A percentile compares a stretch with the other conserved stretches of the same genome.
These are phyloP conservation scores for Dusona sp. DNA, from an alignment of 2,888 invertebrate species.

Conservation along the genomic window DNA sequence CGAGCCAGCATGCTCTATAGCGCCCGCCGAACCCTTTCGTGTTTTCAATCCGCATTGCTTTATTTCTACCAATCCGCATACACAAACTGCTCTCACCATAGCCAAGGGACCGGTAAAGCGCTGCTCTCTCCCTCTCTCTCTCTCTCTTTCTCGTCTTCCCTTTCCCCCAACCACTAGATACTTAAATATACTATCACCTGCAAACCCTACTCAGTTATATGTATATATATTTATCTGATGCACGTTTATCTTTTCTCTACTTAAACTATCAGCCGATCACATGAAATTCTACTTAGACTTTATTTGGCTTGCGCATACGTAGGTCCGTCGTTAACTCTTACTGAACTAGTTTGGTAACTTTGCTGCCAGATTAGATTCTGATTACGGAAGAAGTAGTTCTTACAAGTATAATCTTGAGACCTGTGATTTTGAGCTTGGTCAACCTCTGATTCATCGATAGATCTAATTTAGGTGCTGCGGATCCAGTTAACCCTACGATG, in stretches of 20 bases:
- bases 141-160: slow-evolving; percentile 39
- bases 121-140: slow-evolving; percentile 53
- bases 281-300: slow-evolving; percentile 61
- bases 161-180: slow-evolving; percentile 36
- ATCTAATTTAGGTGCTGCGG: not conserved
- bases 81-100: slow-evolving; percentile 58
- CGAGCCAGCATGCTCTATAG: slow-evolving; percentile 57
- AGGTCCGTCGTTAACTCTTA: slow-evolving; percentile 17
- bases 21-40: slow-evolving; percentile 66
- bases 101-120: slow-evolving; percentile 64
- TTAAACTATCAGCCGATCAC: slow-evolving; percentile 65
- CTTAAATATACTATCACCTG: slow-evolving; percentile 51
- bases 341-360: slow-evolving; percentile 17
- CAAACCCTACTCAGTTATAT: slow-evolving; percentile 30
- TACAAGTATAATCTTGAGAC: not conserved
- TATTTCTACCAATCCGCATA: slow-evolving; percentile 68
- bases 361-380: slow-evolving; percentile 10
- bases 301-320: slow-evolving; percentile 33
- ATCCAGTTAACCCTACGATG: not conserved
- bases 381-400: slow-evolving; percentile 9
- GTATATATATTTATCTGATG: slow-evolving; percentile 21
- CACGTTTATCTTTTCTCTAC: slow-evolving; percentile 59
- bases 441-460: slow-evolving; percentile 21
- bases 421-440: slow-evolving; percentile 19
- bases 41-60: slow-evolving; percentile 67